Base-by-base conservation (phyloP, 2,888 invertebrate species). In the Automeris io region DNA sequence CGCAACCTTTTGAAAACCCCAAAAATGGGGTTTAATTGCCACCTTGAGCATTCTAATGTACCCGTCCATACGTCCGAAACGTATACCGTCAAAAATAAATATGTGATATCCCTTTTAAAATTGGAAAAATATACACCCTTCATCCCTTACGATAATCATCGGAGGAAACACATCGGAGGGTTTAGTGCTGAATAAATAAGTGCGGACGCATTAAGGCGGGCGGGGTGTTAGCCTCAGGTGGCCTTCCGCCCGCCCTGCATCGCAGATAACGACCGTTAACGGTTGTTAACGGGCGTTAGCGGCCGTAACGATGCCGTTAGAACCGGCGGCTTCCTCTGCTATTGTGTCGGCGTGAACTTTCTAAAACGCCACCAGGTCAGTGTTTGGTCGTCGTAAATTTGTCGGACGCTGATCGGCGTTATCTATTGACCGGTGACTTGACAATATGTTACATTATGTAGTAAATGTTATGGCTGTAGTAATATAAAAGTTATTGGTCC, bases 141-240 rank as follows among this genome's bases (percentile, higher is more conserved):
- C 35, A 13, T 29, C 29, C 16, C 16, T 29, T 29, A 41, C 18
- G 78, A 78, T 78, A 61, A 50, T 39, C 48, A 80, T 80, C 73
- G 54, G 68, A 72, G 81, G 82, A 80, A 80, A 75, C 73, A 75
- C 73, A 82, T 80, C 78, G 61, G 60, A 47, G 42, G 45, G 51
- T 62, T 66, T 49, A 54, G 46, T 47, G 66, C 61, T 59, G 73
- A 73, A 79, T 82, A 83, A 85, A 83, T 81, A 83, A 81, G 77
- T 80, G 72, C 82, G 83, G 82, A 82, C 74, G 80, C 79, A 81
- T 82, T 81, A 83, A 76, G 79, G 76, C 71, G 70, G 76, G 69
- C 65, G 72, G 73, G 61, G 63, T 61, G 70, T 67, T 68, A 64
- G 72, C 73, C 73, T 68, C 78, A 77, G 75, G 76, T 76, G 76